Evolutionary conservation across 2,888 invertebrate genomes (phyloP), one percentile per base, ranked within the genome.

Genomic region (Thecocarcelia acutangulata): DNA sequence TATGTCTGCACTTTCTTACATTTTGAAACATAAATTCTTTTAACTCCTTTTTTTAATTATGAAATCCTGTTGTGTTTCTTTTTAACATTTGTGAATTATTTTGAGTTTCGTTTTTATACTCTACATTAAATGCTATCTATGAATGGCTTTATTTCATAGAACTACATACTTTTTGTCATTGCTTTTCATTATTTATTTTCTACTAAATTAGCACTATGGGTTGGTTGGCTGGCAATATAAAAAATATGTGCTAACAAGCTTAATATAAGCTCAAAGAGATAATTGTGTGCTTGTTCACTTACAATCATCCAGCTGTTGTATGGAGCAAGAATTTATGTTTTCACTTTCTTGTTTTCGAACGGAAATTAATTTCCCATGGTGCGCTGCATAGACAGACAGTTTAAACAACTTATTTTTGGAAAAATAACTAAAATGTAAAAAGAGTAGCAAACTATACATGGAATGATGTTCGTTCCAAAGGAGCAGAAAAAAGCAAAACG

Each of bases 21-120:
- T 37, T n/a, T 48, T 9, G 46, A 48, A 19, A 24, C 28, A 19
- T 28, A 46, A 40, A 61, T 59, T 58, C 59, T 28, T 5, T 44
- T 19, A 58, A 48, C 33, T 50, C 24, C 21, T 54, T 24, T 24
- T n/a, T 33, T 33, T 48, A 42, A 63, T 13, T 52, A 76, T 17
- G n/a, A 54, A 63, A 33, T 75, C 48, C 70, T 58, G 77, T 52
- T 64, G 52, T 73, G 17, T 64, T 70, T 54, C 8, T 46, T 74
- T 40, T 40, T 68, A 17, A 17, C 24, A 59, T 21, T 76, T 50
- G 56, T 19, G 54, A 50, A 50, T 59, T 61, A 19, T 66, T 78
- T 78, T 59, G 5, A 37, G 13, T 59, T 70, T 72, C 12, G 13
- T 48, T 79, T 76, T 73, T 37, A 54, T 75, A n/a, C 54, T 44